Percentiles rank a stretch among this genome's conserved stretches.
phyloP scores from a whole-genome alignment of 2,113 vertebrate genomes.

The Potamarius usumacintae region DNA sequence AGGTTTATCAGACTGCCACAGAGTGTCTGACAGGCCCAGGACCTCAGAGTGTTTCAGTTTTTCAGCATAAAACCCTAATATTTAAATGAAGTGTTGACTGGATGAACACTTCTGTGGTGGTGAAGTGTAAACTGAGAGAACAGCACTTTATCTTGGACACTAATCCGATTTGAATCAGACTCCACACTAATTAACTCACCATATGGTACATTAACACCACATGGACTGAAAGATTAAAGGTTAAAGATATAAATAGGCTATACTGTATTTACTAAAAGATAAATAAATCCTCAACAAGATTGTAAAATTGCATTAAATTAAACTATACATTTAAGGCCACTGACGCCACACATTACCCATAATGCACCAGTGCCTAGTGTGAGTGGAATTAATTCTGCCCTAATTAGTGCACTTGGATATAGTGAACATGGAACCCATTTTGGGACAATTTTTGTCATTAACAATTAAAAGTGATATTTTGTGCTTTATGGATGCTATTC shows the following conservation, averaged over 20 bases:
- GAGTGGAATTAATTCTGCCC: background rate
- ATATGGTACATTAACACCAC: background rate
- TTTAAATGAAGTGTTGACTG: no score
- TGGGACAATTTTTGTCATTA: no score
- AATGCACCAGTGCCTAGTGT: background rate
- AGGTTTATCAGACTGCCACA: no score
- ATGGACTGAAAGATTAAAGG: background rate
- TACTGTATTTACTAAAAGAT: background rate
- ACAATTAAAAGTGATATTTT: background rate
- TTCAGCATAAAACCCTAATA: no score
- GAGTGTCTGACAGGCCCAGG: no score
- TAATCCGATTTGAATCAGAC: conserved; percentile 65
- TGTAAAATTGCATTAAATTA: background rate
- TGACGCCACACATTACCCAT: background rate
- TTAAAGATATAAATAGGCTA: background rate
- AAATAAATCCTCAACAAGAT: background rate
- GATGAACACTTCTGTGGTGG: background rate
- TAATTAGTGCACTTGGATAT: background rate
- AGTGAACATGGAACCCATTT: background rate
- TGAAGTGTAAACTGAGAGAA: background rate
- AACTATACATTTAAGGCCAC: background rate
- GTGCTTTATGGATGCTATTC: background rate
- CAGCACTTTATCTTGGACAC: background rate
- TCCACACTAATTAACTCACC: conserved; percentile 65
- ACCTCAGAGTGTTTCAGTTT: no score